These are phyloP conservation scores for Apeira syringaria DNA, from an alignment of 2,888 invertebrate species.

Conservation along the genomic window DNA sequence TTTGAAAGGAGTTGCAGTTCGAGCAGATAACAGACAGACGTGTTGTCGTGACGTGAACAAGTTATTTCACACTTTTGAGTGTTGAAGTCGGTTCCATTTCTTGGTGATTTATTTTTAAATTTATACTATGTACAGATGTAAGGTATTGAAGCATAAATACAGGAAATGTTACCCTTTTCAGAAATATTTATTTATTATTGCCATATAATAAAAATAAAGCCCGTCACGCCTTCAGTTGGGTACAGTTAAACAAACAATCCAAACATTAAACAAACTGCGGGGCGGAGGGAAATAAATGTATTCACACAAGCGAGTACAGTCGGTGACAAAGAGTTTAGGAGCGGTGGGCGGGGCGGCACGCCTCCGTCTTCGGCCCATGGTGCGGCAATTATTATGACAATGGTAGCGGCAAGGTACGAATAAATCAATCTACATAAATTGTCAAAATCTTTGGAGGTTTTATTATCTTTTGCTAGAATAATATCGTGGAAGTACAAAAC, in stretches of 20 bases:
- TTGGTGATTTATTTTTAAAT: no score
- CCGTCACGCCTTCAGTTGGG: constrained; percentile 38
- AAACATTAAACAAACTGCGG: constrained; percentile 68
- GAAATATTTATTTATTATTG: no score
- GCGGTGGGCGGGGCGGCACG: constrained; percentile 69
- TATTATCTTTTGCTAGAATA: no score
- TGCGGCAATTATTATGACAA: constrained; percentile 64
- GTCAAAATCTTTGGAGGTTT: neutral
- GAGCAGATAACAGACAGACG: no score
- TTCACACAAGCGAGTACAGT: constrained; percentile 54
- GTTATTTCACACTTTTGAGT: no score
- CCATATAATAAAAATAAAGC: constrained; percentile 26
- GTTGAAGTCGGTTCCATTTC: no score
- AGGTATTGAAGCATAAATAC: no score
- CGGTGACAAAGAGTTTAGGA: constrained; percentile 57
- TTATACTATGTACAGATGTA: no score
- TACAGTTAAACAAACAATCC: constrained; percentile 71
- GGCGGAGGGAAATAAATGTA: constrained; percentile 53
- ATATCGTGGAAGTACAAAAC: no score
- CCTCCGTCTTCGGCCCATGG: constrained; percentile 56
- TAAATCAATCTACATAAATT: constrained; percentile 62
- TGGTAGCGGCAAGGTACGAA: constrained; percentile 58
- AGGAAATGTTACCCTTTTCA: no score
- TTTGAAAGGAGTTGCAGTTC: no score
- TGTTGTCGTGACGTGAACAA: no score